Evolutionary conservation across 1,140 invertebrate species (phyloP), one percentile per base, ranked within the genome.

Genomic region (Diorhabda carinulata): DNA sequence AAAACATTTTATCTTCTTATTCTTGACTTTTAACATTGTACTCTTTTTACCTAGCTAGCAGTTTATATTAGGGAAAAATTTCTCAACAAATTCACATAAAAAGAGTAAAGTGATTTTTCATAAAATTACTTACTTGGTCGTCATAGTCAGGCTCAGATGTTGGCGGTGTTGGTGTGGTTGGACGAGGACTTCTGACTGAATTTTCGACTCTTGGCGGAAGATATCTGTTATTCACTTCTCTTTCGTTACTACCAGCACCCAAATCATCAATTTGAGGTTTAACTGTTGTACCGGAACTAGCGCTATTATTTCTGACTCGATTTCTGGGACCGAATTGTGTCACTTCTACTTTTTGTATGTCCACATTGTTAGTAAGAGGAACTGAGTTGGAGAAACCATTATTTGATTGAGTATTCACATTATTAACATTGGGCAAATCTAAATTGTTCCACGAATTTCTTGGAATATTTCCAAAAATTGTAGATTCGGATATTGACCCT

Each of bases 321-420:
- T 41, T 40, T 57, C 25, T 4, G 57, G 25, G 41, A 44, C 44
- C 44, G n/a, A 63, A 44, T 10, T 10, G 45, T 9, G 9, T 63
- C 8, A 66, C 65, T 60, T 66, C 43, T n/a, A 45, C 57, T 44
- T 66, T 52, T n/a, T 58, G 57, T 5, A 66, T 60, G 44, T 66
- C 65, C 4, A 59, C 25, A 44, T 66, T 59, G 0, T 43, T 58
- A 25, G 10, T 44, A 25, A 44, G 3, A 8, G 4, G 42, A n/a
- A 41, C 47, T 6, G 58, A 42, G 8, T 10, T 40, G 5, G 7
- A 3, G 25, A 42, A 57, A 41, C n/a, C 10, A 25, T 41, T 57
- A 10, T 42, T 66, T 10, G 52, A 10, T 42, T 7, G 6, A 10
- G 45, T 42, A 57, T 43, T n/a, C 4, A 10, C 47, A 10, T 56